These are phyloP conservation scores for Pholis gunnellus DNA, from an alignment of 2,113 vertebrate genomes.

Conservation along the genomic window DNA sequence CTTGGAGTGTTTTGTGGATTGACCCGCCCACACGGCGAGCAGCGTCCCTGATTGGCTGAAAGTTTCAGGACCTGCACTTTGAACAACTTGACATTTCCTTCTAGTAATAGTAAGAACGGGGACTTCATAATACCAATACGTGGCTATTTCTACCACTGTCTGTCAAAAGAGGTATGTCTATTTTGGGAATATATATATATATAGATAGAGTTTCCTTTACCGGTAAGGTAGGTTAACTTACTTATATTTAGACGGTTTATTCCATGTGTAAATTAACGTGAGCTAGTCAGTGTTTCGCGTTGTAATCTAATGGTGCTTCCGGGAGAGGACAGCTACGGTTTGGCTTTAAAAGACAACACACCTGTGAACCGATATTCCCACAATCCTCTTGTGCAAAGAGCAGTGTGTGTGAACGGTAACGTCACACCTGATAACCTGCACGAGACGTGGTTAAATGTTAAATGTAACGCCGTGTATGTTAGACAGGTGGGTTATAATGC, in stretches of 20 bases:
- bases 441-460: too few species aligned
- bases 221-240: not conserved
- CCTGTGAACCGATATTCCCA: too few species aligned
- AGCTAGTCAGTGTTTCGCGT: not conserved
- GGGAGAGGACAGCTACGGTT: too few species aligned
- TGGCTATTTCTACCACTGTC: rapidly evolving
- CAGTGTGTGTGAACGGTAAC: too few species aligned
- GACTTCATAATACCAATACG: rapidly evolving
- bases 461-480: too few species aligned
- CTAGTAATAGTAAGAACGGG: rapidly evolving
- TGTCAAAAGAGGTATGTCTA: not conserved
- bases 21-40: not conserved
- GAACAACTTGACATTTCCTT: not conserved
- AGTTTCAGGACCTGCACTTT: not conserved
- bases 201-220: not conserved
- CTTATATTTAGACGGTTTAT: not conserved
- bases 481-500: too few species aligned
- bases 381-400: too few species aligned
- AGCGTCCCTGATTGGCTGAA: constrained; percentile 37
- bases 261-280: not conserved
- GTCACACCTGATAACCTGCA: too few species aligned
- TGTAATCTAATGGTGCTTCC: not conserved
- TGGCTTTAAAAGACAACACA: too few species aligned
- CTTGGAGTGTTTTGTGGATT: rapidly evolving
- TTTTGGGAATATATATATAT: not conserved